Evolutionary conservation across 2,797 vertebrate species (phyloP).

Genomic region (Moxostoma hubbsi): DNA sequence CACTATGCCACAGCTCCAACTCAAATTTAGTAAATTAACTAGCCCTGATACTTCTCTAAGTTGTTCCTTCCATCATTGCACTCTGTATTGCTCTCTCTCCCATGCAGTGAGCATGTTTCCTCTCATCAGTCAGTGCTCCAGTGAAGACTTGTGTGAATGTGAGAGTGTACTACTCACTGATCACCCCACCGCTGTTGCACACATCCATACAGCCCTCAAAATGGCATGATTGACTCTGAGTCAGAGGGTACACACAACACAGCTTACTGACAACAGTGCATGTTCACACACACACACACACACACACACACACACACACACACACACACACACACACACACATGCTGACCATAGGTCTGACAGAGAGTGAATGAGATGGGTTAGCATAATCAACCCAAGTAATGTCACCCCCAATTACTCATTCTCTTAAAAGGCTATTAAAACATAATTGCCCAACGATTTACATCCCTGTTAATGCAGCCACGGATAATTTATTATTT

Average conservation of each 20-base stretch:
- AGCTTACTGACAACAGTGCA: constrained; percentile 10
- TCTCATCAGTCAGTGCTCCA: too few species aligned
- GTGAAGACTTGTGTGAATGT: too few species aligned
- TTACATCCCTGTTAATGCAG: constrained; percentile 84
- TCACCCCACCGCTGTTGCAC: background rate
- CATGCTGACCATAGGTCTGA: constrained; percentile 41
- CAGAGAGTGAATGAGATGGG: constrained; percentile 70
- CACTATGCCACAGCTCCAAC: background rate
- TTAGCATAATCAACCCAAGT: constrained; percentile 77
- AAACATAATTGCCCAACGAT: constrained; percentile 85
- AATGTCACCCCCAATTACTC: constrained; percentile 82
- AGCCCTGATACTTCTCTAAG: background rate
- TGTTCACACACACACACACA: too few species aligned
- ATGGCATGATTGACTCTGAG: constrained; percentile 10
- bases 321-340: constrained; percentile 45
- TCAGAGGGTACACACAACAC: constrained; percentile 20
- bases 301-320: constrained; percentile 9
- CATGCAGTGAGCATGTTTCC: constrained; percentile 8
- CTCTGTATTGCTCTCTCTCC: background rate
- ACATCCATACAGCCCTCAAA: background rate
- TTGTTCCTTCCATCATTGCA: background rate
- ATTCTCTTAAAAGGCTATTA: constrained; percentile 86
- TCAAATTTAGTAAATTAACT: constrained; percentile 8
- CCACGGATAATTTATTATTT: constrained; percentile 84
- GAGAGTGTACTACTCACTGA: background rate